Conservation (phyloP, 2,113 vertebrate species). For the Pogona vitticeps region DNA sequence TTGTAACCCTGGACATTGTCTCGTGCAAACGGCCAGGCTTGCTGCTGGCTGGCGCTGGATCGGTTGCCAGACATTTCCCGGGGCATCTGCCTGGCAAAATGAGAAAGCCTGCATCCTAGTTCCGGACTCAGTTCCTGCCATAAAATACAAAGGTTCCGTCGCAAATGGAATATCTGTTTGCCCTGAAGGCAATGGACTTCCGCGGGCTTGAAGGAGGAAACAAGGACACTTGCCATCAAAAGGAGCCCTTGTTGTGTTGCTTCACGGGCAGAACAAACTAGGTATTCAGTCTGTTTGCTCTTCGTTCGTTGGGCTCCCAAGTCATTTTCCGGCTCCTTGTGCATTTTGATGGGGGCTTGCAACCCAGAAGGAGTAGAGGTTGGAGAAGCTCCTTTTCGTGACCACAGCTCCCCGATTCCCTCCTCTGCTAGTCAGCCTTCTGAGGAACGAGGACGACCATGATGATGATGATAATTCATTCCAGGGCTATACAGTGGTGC, state of each 20-base stretch:
- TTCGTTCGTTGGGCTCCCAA: slow-evolving; percentile 51
- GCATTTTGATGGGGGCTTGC: not conserved
- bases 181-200: slow-evolving; percentile 47
- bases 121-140: not conserved
- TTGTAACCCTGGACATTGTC: not conserved
- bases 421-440: too few species aligned
- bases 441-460: too few species aligned
- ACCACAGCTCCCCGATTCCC: too few species aligned
- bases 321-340: not conserved
- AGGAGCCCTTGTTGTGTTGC: slow-evolving; percentile 46
- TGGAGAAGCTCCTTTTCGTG: not conserved
- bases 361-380: not conserved
- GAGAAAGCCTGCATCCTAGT: not conserved
- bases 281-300: slow-evolving; percentile 63
- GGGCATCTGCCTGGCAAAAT: not conserved
- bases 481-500: too few species aligned
- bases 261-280: slow-evolving; percentile 54
- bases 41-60: not conserved
- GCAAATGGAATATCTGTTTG: slow-evolving; percentile 23
- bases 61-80: slow-evolving; percentile 30
- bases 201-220: slow-evolving; percentile 14
- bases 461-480: too few species aligned
- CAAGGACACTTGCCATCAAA: slow-evolving; percentile 61
- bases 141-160: not conserved
- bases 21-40: not conserved